phyloP scores from a whole-genome alignment of 1,140 invertebrate species.

The Arion vulgaris region DNA sequence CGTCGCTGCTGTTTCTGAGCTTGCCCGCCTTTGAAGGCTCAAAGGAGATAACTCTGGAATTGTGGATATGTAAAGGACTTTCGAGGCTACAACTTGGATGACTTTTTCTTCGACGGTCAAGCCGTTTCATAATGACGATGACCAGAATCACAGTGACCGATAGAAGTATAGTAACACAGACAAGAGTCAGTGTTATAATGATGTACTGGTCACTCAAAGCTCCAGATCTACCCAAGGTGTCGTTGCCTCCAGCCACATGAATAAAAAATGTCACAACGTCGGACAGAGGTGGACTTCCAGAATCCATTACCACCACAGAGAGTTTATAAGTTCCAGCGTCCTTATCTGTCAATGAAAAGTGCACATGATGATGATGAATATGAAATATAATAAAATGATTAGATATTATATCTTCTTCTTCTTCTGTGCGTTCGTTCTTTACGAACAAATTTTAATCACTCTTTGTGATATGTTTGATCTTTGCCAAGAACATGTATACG shows the following conservation, averaged over 20 bases:
- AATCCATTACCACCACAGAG: conserved; percentile 50
- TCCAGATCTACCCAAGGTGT: conserved; percentile 2
- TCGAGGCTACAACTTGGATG: neutral
- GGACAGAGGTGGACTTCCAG: conserved; percentile 41
- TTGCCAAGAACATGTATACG: too few species aligned
- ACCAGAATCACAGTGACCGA: conserved; percentile 60
- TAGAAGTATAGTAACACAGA: conserved; percentile 60
- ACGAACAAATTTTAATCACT: too few species aligned
- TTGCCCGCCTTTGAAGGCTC: conserved; percentile 43
- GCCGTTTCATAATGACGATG: conserved; percentile 58
- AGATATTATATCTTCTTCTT: too few species aligned
- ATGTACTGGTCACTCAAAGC: conserved; percentile 49
- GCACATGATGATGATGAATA: too few species aligned
- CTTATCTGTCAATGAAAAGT: conserved; percentile 6
- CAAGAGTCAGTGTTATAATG: conserved; percentile 56
- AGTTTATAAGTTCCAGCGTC: conserved; percentile 50
- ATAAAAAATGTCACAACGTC: conserved; percentile 44
- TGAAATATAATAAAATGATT: too few species aligned
- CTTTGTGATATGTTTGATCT: too few species aligned
- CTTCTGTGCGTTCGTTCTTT: too few species aligned
- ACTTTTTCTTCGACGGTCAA: conserved; percentile 42
- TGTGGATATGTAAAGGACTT: conserved; percentile 32
- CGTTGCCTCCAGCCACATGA: conserved; percentile 43
- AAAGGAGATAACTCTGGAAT: conserved; percentile 26
- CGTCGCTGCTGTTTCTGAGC: conserved; percentile 28